These are phyloP conservation scores for Astropecten irregularis DNA, from an alignment of 53 echinoderm and acorn worm genomes.

Conservation along the genomic window DNA sequence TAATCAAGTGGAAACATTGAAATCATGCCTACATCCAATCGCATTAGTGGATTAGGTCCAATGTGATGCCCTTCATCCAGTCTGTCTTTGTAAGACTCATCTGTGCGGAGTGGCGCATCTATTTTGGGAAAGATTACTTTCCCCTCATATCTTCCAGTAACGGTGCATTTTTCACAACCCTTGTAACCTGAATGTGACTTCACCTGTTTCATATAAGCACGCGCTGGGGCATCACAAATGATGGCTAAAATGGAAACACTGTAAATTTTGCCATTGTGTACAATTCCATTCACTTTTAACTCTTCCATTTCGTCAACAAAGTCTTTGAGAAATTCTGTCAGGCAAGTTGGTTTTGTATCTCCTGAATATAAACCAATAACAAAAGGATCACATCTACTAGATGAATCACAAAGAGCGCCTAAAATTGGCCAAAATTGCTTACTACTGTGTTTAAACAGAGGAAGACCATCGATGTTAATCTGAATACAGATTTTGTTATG, in stretches of 20 bases:
- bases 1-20: slow-evolving; percentile 60
- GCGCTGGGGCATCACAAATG: slow-evolving; percentile 75
- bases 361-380: slow-evolving; percentile 58
- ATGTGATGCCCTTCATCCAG: slow-evolving; percentile 61
- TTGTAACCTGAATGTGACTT: slow-evolving; percentile 63
- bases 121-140: slow-evolving; percentile 46
- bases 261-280: not conserved
- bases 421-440: slow-evolving; percentile 60
- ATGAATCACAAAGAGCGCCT: not conserved
- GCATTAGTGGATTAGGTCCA: slow-evolving; percentile 43
- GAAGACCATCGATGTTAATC: slow-evolving; percentile 66
- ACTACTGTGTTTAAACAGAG: slow-evolving; percentile 43
- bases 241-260: not conserved
- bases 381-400: slow-evolving; percentile 19
- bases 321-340: slow-evolving; percentile 17
- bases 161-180: slow-evolving; percentile 61
- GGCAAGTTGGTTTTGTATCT: slow-evolving; percentile 33
- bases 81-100: slow-evolving; percentile 23
- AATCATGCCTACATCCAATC: slow-evolving; percentile 53
- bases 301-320: slow-evolving; percentile 18
- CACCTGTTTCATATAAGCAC: slow-evolving; percentile 59
- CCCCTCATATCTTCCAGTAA: slow-evolving; percentile 35
- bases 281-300: not conserved
- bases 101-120: slow-evolving; percentile 51
- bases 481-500: not conserved